phyloP scores from a whole-genome alignment of 2,113 vertebrate genomes.

The Excalfactoria chinensis region DNA sequence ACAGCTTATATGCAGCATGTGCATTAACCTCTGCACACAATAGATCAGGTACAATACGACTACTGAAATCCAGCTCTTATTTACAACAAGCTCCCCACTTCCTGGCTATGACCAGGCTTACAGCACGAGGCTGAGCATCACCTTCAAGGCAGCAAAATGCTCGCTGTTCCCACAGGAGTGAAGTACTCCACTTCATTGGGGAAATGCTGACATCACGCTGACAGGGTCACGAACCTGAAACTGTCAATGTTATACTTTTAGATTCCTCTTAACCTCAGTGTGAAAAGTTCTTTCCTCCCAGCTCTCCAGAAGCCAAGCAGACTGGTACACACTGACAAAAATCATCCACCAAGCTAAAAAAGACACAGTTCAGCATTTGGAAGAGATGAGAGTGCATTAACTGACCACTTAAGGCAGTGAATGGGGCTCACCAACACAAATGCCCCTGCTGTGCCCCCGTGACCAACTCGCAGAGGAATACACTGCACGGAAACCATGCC shows the following conservation, averaged over 20 bases:
- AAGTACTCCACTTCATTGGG: neutral
- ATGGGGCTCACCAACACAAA: neutral
- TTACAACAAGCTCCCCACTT: neutral
- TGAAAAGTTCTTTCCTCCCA: neutral
- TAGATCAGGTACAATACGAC: neutral
- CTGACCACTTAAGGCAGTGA: neutral
- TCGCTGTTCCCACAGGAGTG: slow-evolving; percentile 21
- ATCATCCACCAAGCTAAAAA: neutral
- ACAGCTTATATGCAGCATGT: neutral
- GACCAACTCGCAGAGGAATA: neutral
- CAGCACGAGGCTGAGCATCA: neutral
- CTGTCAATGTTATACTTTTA: slow-evolving; percentile 27
- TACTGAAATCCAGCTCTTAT: neutral
- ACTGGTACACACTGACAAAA: neutral
- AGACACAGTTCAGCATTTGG: neutral
- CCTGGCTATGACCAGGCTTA: neutral
- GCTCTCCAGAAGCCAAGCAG: neutral
- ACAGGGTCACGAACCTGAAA: neutral
- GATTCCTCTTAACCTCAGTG: neutral
- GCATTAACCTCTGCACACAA: neutral
- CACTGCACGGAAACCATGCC: neutral
- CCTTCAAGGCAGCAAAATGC: neutral
- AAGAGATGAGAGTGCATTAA: neutral
- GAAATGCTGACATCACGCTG: slow-evolving; percentile 16
- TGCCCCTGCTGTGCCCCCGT: neutral